Evolutionary conservation across 30 jellyfish, hydroid and myxozoan species (phyloP), one percentile per base, ranked within the genome.

Genomic region (Turritopsis dohrnii): DNA sequence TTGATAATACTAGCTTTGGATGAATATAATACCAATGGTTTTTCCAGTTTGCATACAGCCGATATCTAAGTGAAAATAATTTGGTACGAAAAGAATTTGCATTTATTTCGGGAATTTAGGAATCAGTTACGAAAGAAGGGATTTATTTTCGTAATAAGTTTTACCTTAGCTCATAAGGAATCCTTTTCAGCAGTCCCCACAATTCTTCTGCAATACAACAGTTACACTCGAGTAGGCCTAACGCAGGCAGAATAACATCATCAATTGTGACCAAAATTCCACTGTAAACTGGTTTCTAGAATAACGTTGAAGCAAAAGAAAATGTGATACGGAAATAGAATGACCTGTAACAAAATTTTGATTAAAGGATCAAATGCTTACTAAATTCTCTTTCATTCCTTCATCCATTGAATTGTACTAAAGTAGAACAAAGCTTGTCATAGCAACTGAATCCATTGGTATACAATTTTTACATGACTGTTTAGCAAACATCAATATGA

Each of bases 171-270:
- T 94, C 95, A 69, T 94, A 94, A n/a, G 99, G 96, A 28, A 94
- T 84, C 28, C 84, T 66, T 65, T 87, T 89, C 53, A 94, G 71
- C 0, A 94, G 97, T 26, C 99, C 99, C 97, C 97, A 94, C 27
- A 94, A 79, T 65, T 94, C 99, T 31, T 94, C 99, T 0, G 96
- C 96, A 25, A 94, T 87, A 9, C 94, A 92, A 73, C 97, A 89
- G 85, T 94, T 94, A 74, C 97, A 89, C 22, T 89, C 97, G 92
- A 88, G 80, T 65, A 89, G 80, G 26, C 97, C 87, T 80, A 94
- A 76, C 13, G 97, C 82, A 17, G 99, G 99, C 66, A 94, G 82
- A 26, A 94, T 84, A 22, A 84, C 97, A 71, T 93, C 98, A 72
- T 93, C 98, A 3, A 93, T 76, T n/a, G 88, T 72, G 21, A 95